Evolutionary conservation across 92 coral and sea anemone genomes (phyloP).

Genomic region (Epizoanthus illoricatus): DNA sequence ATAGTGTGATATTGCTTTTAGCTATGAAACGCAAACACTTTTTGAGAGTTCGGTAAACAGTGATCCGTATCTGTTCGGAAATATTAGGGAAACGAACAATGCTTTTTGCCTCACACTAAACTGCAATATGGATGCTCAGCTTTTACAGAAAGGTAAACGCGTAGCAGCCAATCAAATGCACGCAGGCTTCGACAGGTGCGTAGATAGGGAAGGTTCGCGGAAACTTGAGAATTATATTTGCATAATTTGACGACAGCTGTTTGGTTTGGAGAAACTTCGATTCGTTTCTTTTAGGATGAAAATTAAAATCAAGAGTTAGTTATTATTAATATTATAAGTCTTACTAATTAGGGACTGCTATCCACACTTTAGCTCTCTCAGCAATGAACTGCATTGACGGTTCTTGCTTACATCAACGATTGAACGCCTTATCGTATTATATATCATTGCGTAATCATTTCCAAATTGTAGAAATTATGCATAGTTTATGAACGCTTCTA

Average conservation of each 20-base stretch:
- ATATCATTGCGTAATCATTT: not conserved
- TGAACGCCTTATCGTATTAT: not conserved
- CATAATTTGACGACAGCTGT: conserved; percentile 24
- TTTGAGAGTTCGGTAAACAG: conserved; percentile 37
- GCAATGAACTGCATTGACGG: too few species aligned
- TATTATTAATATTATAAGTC: too few species aligned
- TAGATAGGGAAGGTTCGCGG: conserved; percentile 11
- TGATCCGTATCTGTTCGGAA: conserved; percentile 41
- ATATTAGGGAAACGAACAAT: not conserved
- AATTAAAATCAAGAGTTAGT: not conserved
- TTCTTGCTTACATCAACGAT: not conserved
- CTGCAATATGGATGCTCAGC: not conserved
- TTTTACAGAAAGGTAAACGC: conserved; percentile 22
- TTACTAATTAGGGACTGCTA: too few species aligned
- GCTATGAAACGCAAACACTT: conserved; percentile 20
- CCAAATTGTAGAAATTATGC: not conserved
- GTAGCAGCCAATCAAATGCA: conserved; percentile 19
- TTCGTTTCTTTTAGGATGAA: not conserved
- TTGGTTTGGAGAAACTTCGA: not conserved
- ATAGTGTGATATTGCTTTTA: conserved; percentile 26
- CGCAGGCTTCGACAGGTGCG: conserved; percentile 6
- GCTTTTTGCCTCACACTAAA: conserved; percentile 2
- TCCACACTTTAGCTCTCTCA: too few species aligned
- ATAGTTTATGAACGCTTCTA: not conserved
- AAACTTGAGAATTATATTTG: conserved; percentile 6